A percentile compares a stretch with the other conserved stretches of the same genome.
These are phyloP conservation scores for Tetragnatha montana DNA, from an alignment of 2,888 invertebrate species.

Conservation along the genomic window DNA sequence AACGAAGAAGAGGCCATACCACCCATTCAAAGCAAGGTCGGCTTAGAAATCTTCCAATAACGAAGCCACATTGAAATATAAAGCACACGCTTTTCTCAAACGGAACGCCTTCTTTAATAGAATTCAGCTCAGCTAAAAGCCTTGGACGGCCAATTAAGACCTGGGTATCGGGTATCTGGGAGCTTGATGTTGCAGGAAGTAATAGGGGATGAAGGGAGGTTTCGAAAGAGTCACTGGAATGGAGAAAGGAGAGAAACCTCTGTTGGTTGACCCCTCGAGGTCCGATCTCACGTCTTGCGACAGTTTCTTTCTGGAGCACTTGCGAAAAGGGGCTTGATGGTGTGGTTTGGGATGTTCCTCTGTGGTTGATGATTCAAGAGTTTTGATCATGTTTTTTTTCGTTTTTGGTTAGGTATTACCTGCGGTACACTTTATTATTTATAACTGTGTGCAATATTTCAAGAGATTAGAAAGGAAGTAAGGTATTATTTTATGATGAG, in stretches of 20 bases:
- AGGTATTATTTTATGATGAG: too few relatives aligned
- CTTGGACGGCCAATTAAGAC: not conserved
- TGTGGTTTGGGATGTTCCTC: not conserved
- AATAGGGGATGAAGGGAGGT: not conserved
- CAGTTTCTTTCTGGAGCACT: not conserved
- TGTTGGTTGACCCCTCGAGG: not conserved
- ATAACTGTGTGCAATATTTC: too few relatives aligned
- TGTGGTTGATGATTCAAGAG: not conserved
- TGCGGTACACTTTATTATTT: too few relatives aligned
- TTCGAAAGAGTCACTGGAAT: not conserved
- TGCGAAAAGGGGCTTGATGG: not conserved
- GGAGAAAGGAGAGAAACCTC: not conserved
- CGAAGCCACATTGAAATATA: constrained; percentile 15
- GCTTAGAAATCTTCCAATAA: constrained; percentile 26
- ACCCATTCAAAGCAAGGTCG: constrained; percentile 3
- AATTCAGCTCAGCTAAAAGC: constrained; percentile 3
- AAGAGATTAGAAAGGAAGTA: too few relatives aligned
- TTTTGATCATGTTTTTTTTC: not conserved
- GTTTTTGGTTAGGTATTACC: not conserved
- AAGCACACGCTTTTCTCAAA: not conserved
- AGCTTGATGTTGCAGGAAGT: not conserved
- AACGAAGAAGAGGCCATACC: not conserved
- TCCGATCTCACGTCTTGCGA: not conserved
- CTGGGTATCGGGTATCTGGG: not conserved
- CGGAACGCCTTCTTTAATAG: constrained; percentile 4